Evolutionary conservation across 2,797 vertebrate species (phyloP), one percentile per base, ranked within the genome.

Genomic region (Netta rufina): DNA sequence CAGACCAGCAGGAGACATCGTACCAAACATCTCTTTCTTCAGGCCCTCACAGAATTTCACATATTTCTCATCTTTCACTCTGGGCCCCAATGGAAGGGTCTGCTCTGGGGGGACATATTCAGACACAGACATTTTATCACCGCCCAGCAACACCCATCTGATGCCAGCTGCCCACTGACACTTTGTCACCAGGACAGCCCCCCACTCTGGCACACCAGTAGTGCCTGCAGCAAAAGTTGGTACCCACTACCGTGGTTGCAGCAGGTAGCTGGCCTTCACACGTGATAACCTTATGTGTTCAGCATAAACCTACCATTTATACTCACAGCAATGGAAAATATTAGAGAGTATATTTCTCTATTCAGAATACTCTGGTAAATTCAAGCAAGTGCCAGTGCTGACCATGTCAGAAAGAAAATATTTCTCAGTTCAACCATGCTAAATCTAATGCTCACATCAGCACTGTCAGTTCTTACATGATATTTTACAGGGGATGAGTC

Each of bases 21-120:
- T 5, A 51, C 25, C 25, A 65, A 80, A 84, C 73, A 47, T 9
- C 36, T 54, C 28, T 27, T n/a, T 32, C 57, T 58, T 66, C 39
- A 47, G 11, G 20, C 21, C 16, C 16, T 33, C 22, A 5, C 3
- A n/a, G 56, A 65, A 71, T 58, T 47, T 39, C 24, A 72, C 19
- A 25, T 2, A 4, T 69, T 66, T 62, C 27, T 14, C 7, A 2
- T 8, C 18, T 71, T 73, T 69, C 39, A 20, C 27, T 33, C 21
- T 3, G 4, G 28, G 17, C 12, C 7, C 14, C 43, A 36, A 0
- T 18, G 32, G 24, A 84, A 85, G 60, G 38, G 60, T 36, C 30
- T 30, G 9, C 2, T 1, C 28, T n/a, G 27, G 10, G 9, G 6
- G 21, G 2, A 81, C 19, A 18, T 0, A 0, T 33, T 61, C 10